phyloP scores from a whole-genome alignment of 2,113 vertebrate species.

The Tachycineta bicolor region DNA sequence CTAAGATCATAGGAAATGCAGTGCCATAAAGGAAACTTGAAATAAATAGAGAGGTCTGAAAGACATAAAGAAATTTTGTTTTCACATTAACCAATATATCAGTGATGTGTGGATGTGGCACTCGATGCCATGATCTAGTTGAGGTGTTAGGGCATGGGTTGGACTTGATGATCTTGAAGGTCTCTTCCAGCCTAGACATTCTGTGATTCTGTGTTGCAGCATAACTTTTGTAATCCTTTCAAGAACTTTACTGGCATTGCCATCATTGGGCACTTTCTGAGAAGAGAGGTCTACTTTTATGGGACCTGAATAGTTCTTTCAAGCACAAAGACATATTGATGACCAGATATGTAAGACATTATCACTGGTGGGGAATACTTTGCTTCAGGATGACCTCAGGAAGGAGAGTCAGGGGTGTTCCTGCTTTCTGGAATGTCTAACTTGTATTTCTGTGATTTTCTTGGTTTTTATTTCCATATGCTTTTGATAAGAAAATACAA shows the following conservation, averaged over 20 bases:
- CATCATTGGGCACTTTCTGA: not conserved
- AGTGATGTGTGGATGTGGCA: not conserved
- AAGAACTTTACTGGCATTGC: not conserved
- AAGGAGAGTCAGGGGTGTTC: rapidly evolving
- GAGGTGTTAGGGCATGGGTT: too few relatives aligned
- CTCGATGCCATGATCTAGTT: too few relatives aligned
- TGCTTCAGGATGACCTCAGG: not conserved
- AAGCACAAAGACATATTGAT: not conserved
- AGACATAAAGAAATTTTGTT: not conserved
- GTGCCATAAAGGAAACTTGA: not conserved
- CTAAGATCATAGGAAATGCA: not conserved
- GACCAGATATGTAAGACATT: not conserved
- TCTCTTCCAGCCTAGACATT: too few relatives aligned
- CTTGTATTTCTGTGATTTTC: not conserved
- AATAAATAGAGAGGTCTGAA: not conserved
- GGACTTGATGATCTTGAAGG: too few relatives aligned
- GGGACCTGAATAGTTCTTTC: not conserved
- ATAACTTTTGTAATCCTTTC: not conserved
- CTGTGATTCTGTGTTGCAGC: not conserved
- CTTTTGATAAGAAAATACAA: not conserved
- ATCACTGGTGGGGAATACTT: not conserved
- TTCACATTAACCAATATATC: not conserved
- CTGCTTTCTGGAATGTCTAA: not conserved
- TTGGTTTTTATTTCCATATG: not conserved
- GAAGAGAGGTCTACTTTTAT: not conserved